Base-by-base conservation (phyloP, 2,888 invertebrate genomes). In the Idaea dimidiata region DNA sequence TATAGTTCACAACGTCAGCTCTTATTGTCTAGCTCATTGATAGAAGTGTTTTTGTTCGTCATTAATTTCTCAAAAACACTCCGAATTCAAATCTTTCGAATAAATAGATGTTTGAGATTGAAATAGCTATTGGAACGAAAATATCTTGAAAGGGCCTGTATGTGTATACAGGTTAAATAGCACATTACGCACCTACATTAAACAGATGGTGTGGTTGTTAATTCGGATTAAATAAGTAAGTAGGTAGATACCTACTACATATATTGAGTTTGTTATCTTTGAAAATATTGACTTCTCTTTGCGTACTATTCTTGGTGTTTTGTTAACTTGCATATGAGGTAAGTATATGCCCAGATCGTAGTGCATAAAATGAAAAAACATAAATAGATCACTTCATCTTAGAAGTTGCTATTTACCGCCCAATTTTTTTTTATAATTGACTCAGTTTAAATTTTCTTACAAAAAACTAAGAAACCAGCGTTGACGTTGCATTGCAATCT, bases 131-230 rank as follows among this genome's bases (percentile, higher is more conserved):
- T 10, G 43, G 3, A 43, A 43, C 43, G 14, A 14, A 43, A 43
- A 43, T 43, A 43, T 43, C 6, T 43, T 43, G 43, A 43, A 43
- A 43, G 43, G 43, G 43, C 43, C 14, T 24, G 24, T 24, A 24
- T 24, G 24, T 24, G 43, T 7, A 14, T 43, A 10, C 43, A 14
- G 43, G 43, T 43, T 14, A 43, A 43, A 43, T 43, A 43, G 67
- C 75, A 71, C 71, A 64, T 69, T 68, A 71, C 66, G 71, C 64
- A 66, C 66, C 69, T 72, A 77, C 75, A 81, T 66, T 69, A 74
- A 84, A 75, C 88, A 88, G 86, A 88, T 83, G 83, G 77, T 76
- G 67, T 61, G 68, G 65, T 70, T 73, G 69, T 79, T 84, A 82
- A 86, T 82, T 82, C 79, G 68, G 81, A 82, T 78, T 77, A 73